Base-by-base conservation (phyloP, 2,113 vertebrate species). In the Mustela nigripes region DNA sequence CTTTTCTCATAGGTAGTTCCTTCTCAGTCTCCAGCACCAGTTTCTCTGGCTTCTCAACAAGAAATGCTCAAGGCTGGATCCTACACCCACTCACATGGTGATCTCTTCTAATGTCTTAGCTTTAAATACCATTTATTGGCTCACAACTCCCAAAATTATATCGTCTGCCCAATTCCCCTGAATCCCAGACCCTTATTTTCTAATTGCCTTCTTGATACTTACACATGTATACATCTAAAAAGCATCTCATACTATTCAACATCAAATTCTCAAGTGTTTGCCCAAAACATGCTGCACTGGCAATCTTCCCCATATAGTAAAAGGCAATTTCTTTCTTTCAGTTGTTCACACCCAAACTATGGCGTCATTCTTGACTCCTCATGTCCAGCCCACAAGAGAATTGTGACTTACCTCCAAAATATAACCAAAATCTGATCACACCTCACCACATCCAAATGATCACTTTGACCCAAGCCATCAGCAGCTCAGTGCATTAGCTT, bases 121-220 rank as follows among this genome's bases (percentile, higher is more conserved):
- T 65, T 78, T 74, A 78, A 73, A 53, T 81, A 83, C 19, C 45
- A n/a, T 94, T 36, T 53, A 88, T 56, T 71, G 67, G 50, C n/a
- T 91, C 22, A 53, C 12, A 85, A 10, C 28, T 87, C 58, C 67
- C 21, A 42, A 82, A 87, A 82, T 78, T 69, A 76, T 53, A 95
- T 67, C 39, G 56, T 82, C 48, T 76, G 7, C 10, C 45, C 24
- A 83, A 56, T 48, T 91, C 42, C 24, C 50, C 48, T 74, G 21
- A 82, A 76, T 71, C 7, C 19, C 36, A 95, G 81, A 6, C 15
- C 78, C 88, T 94, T 92, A 91, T 79, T 91, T 91, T 94, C 28
- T 58, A 96, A 33, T n/a, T 83, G 18, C n/a, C 60, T 82, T 53
- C 21, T 94, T 95, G 50, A 22, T 36, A 69, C 65, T 60, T 76